These are phyloP conservation scores for Syndactyla subalaris DNA, from an alignment of 2,797 vertebrate species.

Conservation along the genomic window DNA sequence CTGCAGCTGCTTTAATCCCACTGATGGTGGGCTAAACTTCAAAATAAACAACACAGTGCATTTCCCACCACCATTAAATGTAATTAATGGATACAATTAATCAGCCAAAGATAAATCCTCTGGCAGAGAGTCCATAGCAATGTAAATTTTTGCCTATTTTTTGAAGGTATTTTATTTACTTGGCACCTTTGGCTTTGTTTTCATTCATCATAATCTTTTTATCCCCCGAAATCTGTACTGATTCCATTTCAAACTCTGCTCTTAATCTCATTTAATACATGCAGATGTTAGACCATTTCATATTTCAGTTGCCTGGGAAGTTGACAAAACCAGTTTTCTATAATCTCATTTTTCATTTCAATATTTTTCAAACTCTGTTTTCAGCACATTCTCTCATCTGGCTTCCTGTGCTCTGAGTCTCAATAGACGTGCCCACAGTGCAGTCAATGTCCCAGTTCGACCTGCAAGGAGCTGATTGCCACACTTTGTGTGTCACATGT, in stretches of 20 bases:
- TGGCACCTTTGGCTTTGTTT: background rate
- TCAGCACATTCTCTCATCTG: background rate
- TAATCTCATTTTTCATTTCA: background rate
- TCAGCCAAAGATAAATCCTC: background rate
- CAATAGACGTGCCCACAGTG: background rate
- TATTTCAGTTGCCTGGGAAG: background rate
- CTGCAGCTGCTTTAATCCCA: background rate
- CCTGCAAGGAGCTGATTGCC: background rate
- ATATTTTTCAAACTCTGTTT: background rate
- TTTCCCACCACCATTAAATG: background rate
- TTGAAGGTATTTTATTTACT: conserved; percentile 5
- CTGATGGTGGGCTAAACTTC: background rate
- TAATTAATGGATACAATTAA: background rate
- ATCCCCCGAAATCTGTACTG: background rate
- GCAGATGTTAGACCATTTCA: background rate
- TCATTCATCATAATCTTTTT: conserved; percentile 30
- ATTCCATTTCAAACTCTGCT: conserved; percentile 10
- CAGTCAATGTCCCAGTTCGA: background rate
- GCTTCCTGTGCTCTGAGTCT: background rate
- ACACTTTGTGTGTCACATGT: background rate
- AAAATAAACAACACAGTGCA: background rate
- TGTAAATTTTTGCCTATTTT: background rate
- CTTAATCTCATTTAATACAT: conserved; percentile 32
- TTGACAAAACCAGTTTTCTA: background rate
- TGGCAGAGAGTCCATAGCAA: background rate